Conservation (phyloP, 1,140 invertebrate genomes). For the Ooceraea biroi region DNA sequence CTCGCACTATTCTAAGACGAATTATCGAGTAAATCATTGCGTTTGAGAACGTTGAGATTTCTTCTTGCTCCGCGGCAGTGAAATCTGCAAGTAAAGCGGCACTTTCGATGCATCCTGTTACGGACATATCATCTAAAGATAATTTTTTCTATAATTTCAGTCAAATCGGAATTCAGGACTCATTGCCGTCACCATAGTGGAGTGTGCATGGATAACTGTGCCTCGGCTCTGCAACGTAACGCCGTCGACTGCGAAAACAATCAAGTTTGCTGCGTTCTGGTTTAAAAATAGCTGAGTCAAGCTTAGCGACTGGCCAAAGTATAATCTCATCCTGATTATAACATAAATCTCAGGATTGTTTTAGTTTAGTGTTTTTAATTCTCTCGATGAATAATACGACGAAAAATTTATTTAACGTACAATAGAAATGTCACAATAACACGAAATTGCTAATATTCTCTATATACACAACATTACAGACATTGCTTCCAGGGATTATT, state of each 20-base stretch:
- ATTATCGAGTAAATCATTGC: background rate
- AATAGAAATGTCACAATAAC: background rate
- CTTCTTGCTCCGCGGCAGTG: background rate
- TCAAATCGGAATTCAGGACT: slow-evolving; percentile 75
- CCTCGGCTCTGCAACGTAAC: background rate
- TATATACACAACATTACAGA: too few relatives aligned
- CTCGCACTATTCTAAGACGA: background rate
- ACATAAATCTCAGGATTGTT: slow-evolving; percentile 4
- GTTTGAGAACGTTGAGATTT: background rate
- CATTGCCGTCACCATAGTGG: slow-evolving; percentile 78
- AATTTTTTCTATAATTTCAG: slow-evolving; percentile 70
- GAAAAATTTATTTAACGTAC: background rate
- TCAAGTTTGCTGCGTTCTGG: slow-evolving; percentile 77
- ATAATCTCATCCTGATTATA: slow-evolving; percentile 25
- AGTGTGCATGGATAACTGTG: slow-evolving; percentile 73
- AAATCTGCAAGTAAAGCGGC: background rate
- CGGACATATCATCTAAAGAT: background rate
- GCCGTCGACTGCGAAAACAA: slow-evolving; percentile 71
- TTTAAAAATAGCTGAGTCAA: slow-evolving; percentile 62
- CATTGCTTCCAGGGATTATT: too few relatives aligned
- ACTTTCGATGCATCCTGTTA: background rate
- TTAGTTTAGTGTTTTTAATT: slow-evolving; percentile 15
- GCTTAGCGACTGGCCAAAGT: background rate
- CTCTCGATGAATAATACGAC: background rate
- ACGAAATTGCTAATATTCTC: too few relatives aligned